phyloP scores from a whole-genome alignment of 2,888 invertebrate species.

The Tricholauxania praeusta region DNA sequence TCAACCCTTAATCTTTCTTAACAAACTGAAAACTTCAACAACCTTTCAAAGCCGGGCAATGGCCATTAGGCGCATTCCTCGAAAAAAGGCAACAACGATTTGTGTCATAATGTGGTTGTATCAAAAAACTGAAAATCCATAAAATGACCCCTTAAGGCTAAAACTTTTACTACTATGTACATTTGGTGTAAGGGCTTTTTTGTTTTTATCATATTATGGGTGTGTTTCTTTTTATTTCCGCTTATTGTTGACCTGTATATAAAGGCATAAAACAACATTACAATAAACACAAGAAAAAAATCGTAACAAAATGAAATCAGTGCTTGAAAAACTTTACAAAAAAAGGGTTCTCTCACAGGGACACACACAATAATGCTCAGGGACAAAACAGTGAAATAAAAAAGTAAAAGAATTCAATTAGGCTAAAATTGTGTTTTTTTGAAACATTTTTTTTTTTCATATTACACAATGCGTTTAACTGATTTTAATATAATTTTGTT shows the following conservation, averaged over 20 bases:
- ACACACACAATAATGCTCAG: neutral
- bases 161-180: neutral
- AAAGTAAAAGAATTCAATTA: conserved; percentile 48
- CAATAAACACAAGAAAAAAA: neutral
- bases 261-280: conserved; percentile 3
- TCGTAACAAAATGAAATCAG: too few relatives aligned
- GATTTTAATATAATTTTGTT: too few relatives aligned
- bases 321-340: neutral
- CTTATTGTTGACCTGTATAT: conserved; percentile 16
- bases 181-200: neutral
- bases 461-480: too few relatives aligned
- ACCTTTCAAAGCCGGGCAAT: neutral
- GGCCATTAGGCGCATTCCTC: conserved; percentile 5
- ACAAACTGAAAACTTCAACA: neutral
- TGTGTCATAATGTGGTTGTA: conserved; percentile 5
- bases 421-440: conserved; percentile 53
- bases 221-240: conserved; percentile 9
- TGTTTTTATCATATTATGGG: conserved; percentile 16
- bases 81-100: neutral
- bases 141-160: conserved; percentile 12
- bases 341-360: conserved; percentile 25
- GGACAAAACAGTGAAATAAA: conserved; percentile 25
- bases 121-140: conserved; percentile 1
- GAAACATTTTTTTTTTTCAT: conserved; percentile 41
- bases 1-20: too few relatives aligned